Conservation (phyloP, 2,888 invertebrate genomes). For the Sarcophaga variegata region DNA sequence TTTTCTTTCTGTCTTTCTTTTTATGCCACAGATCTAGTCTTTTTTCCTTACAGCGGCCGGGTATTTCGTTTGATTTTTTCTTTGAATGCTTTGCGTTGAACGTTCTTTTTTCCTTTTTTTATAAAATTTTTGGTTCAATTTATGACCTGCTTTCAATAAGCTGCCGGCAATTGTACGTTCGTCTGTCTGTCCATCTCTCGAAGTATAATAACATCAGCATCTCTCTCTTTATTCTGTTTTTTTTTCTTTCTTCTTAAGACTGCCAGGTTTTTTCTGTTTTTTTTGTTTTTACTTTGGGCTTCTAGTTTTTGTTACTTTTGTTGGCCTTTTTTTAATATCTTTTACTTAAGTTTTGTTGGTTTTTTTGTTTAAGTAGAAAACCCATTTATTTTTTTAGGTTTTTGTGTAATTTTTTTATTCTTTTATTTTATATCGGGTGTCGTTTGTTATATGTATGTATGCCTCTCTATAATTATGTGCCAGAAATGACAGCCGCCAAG, state of each 20-base stretch:
- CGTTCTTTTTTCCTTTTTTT: slow-evolving; percentile 7
- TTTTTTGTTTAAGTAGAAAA: slow-evolving; percentile 27
- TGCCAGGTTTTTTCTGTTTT: too few relatives aligned
- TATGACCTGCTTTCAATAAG: slow-evolving; percentile 66
- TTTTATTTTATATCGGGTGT: slow-evolving; percentile 13
- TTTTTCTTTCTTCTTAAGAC: too few relatives aligned
- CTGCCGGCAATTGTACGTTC: slow-evolving; percentile 48
- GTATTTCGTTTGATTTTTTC: slow-evolving; percentile 43
- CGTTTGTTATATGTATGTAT: slow-evolving; percentile 19
- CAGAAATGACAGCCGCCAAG: slow-evolving; percentile 58
- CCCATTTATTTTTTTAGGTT: slow-evolving; percentile 41
- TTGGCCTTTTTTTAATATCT: slow-evolving; percentile 15
- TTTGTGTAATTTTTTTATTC: slow-evolving; percentile 40
- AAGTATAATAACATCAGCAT: too few relatives aligned
- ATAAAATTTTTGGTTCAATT: slow-evolving; percentile 47
- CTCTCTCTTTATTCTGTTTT: too few relatives aligned
- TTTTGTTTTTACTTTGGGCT: too few relatives aligned
- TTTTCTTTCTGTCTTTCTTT: slow-evolving; percentile 6
- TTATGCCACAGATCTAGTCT: too few relatives aligned
- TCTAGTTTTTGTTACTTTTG: background rate
- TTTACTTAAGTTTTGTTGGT: slow-evolving; percentile 15
- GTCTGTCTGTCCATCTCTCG: background rate
- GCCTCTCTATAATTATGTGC: slow-evolving; percentile 60
- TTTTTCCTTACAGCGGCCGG: slow-evolving; percentile 3
- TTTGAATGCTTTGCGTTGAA: slow-evolving; percentile 21